These are phyloP conservation scores for Conus canariensis DNA, from an alignment of 2,888 invertebrate species.

Conservation along the genomic window DNA sequence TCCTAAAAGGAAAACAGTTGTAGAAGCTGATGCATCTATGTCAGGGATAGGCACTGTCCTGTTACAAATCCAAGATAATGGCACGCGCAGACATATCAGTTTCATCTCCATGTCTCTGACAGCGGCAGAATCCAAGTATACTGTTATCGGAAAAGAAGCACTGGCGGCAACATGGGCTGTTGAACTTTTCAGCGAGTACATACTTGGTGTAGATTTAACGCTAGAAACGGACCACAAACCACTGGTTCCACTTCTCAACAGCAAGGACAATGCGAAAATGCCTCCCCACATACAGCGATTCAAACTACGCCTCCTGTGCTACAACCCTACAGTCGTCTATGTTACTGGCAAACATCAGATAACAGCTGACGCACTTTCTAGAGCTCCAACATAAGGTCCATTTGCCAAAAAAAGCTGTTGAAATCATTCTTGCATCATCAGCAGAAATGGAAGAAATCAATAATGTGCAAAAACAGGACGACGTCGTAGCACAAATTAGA, in stretches of 20 bases:
- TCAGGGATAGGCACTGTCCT: neutral
- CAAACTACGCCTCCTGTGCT: neutral
- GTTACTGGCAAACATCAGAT: neutral
- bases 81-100: neutral
- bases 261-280: too few relatives aligned
- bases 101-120: slow-evolving; percentile 11
- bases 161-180: slow-evolving; percentile 49
- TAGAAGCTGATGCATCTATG: slow-evolving; percentile 26
- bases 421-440: neutral
- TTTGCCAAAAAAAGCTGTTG: neutral
- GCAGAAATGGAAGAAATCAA: neutral
- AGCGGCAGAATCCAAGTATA: neutral
- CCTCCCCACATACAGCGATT: slow-evolving; percentile 9
- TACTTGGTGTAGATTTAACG: neutral
- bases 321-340: neutral
- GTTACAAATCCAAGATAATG: slow-evolving; percentile 4
- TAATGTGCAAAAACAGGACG: neutral
- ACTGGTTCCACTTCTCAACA: neutral
- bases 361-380: neutral
- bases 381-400: neutral
- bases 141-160: slow-evolving; percentile 26
- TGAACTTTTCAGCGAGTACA: slow-evolving; percentile 35
- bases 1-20: neutral
- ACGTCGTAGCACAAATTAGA: neutral
- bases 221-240: slow-evolving; percentile 7